These are phyloP conservation scores for Asobara japonica DNA, from an alignment of 1,140 invertebrate genomes.

Conservation along the genomic window DNA sequence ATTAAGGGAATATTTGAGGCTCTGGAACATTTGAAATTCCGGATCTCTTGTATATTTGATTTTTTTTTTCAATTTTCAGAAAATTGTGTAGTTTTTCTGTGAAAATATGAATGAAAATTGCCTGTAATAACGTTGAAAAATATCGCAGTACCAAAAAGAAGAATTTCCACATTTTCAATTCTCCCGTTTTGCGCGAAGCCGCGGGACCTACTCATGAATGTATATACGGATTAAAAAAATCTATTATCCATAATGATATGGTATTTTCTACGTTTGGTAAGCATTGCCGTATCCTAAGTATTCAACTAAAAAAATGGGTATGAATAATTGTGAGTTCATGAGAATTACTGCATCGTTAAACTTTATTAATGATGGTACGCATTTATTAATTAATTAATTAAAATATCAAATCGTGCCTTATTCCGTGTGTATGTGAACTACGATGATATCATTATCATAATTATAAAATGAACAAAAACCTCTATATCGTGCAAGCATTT, in stretches of 20 bases:
- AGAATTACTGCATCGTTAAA: constrained; percentile 31
- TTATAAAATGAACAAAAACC: constrained; percentile 51
- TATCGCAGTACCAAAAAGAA: no score
- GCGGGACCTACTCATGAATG: background rate
- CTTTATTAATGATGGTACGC: constrained; percentile 43
- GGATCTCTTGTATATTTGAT: no score
- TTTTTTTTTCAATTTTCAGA: no score
- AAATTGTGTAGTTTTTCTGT: no score
- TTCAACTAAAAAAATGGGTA: constrained; percentile 24
- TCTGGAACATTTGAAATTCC: no score
- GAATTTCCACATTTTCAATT: no score
- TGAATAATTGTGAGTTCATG: background rate
- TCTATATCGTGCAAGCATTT: constrained; percentile 60
- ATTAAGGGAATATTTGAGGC: no score
- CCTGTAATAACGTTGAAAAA: no score
- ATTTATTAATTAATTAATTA: constrained; percentile 38
- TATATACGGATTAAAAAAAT: constrained; percentile 36
- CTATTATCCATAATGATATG: constrained; percentile 46
- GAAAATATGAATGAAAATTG: no score
- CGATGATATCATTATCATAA: constrained; percentile 57
- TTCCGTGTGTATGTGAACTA: constrained; percentile 62
- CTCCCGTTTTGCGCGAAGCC: no score
- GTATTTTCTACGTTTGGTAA: constrained; percentile 61
- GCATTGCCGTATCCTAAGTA: constrained; percentile 57
- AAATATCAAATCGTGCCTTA: constrained; percentile 64